Conservation (phyloP, 2,888 invertebrate species). For the Erynnis tages region DNA sequence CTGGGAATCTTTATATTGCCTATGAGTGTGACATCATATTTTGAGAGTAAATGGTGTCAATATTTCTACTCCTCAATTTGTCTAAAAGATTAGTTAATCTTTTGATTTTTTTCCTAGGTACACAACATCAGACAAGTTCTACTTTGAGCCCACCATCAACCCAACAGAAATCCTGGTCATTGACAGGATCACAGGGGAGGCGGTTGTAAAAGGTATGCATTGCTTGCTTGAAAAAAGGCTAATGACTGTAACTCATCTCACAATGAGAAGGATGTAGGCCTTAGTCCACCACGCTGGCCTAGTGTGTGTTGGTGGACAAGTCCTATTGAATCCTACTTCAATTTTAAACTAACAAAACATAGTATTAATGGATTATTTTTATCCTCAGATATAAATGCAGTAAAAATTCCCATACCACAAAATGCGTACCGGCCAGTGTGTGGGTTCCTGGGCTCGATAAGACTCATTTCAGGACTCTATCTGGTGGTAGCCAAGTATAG, state of each 20-base stretch:
- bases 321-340: too few relatives aligned
- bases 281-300: too few relatives aligned
- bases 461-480: conserved; percentile 92
- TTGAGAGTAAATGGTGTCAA: too few relatives aligned
- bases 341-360: too few relatives aligned
- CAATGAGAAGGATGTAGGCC: too few relatives aligned
- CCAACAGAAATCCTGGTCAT: conserved; percentile 90
- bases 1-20: too few relatives aligned
- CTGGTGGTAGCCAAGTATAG: conserved; percentile 94
- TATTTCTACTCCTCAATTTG: too few relatives aligned
- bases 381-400: conserved; percentile 48
- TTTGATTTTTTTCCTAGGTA: conserved; percentile 80
- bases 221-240: too few relatives aligned
- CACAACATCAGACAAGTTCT: conserved; percentile 94
- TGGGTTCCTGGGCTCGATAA: conserved; percentile 93
- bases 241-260: too few relatives aligned
- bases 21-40: too few relatives aligned
- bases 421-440: conserved; percentile 85
- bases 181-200: conserved; percentile 89
- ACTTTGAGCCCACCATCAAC: conserved; percentile 89
- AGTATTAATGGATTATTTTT: conserved; percentile 16
- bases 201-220: conserved; percentile 84
- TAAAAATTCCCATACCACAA: conserved; percentile 69
- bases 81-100: too few relatives aligned
- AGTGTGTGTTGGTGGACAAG: too few relatives aligned